Evolutionary conservation across 2,113 vertebrate species (phyloP).

Genomic region (Sinocyclocheilus grahami): DNA sequence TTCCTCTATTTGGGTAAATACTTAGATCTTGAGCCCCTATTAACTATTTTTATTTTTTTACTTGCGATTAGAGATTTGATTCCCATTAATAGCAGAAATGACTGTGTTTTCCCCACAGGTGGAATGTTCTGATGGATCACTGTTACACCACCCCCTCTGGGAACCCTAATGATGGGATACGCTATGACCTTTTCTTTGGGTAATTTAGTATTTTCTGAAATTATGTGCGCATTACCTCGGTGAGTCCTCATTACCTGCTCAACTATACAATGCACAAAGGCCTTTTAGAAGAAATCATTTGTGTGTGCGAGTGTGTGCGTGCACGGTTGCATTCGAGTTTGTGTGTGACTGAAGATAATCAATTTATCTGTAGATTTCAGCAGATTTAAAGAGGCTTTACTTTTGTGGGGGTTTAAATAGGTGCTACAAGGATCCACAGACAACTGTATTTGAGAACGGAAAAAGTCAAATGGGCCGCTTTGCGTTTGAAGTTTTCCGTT

Average conservation of each 20-base stretch:
- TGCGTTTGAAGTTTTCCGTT: slow-evolving; percentile 97
- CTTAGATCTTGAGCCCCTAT: not conserved
- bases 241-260: slow-evolving; percentile 72
- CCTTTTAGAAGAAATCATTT: slow-evolving; percentile 42
- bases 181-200: slow-evolving; percentile 96
- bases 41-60: not conserved
- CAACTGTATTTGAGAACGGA: slow-evolving; percentile 76
- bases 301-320: not conserved
- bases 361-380: not conserved
- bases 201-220: slow-evolving; percentile 70
- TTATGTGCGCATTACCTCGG: slow-evolving; percentile 66
- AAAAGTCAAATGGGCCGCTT: slow-evolving; percentile 88
- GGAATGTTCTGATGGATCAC: slow-evolving; percentile 98
- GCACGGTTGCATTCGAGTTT: not conserved
- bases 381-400: not conserved
- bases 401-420: slow-evolving; percentile 66
- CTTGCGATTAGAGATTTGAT: slow-evolving; percentile 64
- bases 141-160: slow-evolving; percentile 97
- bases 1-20: too few species aligned
- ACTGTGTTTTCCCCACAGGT: slow-evolving; percentile 77
- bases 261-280: slow-evolving; percentile 57
- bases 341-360: not conserved
- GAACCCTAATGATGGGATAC: slow-evolving; percentile 92
- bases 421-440: slow-evolving; percentile 96
- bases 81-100: slow-evolving; percentile 58